Conservation (phyloP, 2,113 vertebrate species). For the Tychaedon coryphoeus region DNA sequence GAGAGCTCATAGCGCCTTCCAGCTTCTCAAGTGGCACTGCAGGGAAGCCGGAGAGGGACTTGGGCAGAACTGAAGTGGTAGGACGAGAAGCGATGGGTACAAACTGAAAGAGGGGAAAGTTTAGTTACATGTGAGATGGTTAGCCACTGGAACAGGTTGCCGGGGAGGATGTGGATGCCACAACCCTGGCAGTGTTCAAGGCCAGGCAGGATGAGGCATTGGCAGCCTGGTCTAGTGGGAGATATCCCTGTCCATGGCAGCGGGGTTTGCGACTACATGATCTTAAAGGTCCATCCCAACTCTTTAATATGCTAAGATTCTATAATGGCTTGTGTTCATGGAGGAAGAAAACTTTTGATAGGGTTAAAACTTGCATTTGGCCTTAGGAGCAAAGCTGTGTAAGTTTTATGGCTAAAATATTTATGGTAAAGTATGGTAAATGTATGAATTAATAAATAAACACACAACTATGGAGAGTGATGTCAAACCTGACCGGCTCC, state of each 20-base stretch:
- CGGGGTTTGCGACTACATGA: fast-evolving
- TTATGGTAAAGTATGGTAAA: background rate
- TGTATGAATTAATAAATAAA: background rate
- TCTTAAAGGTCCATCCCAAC: background rate
- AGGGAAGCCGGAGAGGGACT: background rate
- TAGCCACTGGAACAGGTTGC: background rate
- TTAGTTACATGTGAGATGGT: background rate
- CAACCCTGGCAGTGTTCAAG: too few species aligned
- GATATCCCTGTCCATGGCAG: background rate
- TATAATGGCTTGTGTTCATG: background rate
- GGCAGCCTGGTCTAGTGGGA: background rate
- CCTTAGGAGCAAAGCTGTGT: fast-evolving
- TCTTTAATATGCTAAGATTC: too few species aligned
- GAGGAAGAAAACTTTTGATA: fast-evolving
- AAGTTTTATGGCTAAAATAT: background rate
- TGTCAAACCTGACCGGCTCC: background rate
- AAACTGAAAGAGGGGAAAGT: background rate
- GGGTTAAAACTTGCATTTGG: background rate
- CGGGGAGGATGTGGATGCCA: background rate
- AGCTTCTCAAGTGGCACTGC: fast-evolving
- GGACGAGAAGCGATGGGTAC: too few species aligned
- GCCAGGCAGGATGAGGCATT: background rate
- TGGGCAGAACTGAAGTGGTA: fast-evolving
- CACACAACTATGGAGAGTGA: background rate
- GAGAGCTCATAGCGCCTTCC: background rate